Conservation (phyloP, 1,140 invertebrate genomes). For the Ptiloglossa arizonensis region DNA sequence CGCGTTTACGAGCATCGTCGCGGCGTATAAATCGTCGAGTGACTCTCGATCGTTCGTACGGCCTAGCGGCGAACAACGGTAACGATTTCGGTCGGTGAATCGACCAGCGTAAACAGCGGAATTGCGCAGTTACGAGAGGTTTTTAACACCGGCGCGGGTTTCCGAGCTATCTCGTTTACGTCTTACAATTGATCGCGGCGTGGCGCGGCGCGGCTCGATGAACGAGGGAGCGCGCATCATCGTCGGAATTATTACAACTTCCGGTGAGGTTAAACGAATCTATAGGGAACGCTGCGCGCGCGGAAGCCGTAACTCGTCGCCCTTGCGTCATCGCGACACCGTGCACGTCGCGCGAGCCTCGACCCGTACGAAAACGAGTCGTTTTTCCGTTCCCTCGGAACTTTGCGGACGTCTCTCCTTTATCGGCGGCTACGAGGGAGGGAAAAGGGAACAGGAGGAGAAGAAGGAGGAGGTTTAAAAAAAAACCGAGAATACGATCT, state of each 20-base stretch:
- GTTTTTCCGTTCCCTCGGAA: not conserved
- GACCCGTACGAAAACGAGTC: not conserved
- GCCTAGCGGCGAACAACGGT: too few species aligned
- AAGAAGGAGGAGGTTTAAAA: too few species aligned
- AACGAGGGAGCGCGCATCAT: constrained; percentile 62
- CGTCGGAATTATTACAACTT: constrained; percentile 72
- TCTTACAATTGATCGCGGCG: constrained; percentile 55
- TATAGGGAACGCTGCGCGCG: constrained; percentile 57
- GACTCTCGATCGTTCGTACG: too few species aligned
- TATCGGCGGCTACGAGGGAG: too few species aligned
- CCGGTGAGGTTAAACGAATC: constrained; percentile 71
- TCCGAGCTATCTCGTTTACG: constrained; percentile 56
- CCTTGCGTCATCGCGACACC: constrained; percentile 51
- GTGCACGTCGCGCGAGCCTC: not conserved
- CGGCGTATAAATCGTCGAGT: too few species aligned
- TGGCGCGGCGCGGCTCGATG: constrained; percentile 36
- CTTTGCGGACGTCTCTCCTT: not conserved
- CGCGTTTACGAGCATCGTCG: too few species aligned
- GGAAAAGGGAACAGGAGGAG: too few species aligned
- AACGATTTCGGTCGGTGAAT: too few species aligned
- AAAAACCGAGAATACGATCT: not conserved
- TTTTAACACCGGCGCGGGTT: constrained; percentile 14
- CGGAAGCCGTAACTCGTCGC: constrained; percentile 65
- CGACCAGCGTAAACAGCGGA: not conserved
- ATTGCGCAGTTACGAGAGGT: not conserved